These are phyloP conservation scores for Lagocephalus sceleratus DNA, from an alignment of 2,797 vertebrate genomes.

Conservation along the genomic window DNA sequence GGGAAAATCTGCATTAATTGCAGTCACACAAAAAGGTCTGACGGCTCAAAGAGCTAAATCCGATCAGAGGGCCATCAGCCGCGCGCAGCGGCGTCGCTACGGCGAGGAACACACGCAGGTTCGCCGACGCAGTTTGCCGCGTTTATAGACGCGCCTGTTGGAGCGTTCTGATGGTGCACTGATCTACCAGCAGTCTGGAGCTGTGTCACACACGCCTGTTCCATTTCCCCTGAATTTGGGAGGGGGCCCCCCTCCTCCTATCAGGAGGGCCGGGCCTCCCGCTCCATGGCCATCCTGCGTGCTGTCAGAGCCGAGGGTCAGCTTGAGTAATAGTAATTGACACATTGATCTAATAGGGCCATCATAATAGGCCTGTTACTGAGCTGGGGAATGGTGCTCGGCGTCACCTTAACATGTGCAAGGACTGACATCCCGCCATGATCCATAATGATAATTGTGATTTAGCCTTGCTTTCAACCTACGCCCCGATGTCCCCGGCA, in stretches of 20 bases:
- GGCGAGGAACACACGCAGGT: too few species aligned
- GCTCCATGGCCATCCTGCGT: slow-evolving; percentile 48
- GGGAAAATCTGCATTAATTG: too few species aligned
- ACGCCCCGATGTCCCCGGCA: slow-evolving; percentile 69
- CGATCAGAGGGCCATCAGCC: too few species aligned
- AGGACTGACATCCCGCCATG: slow-evolving; percentile 77
- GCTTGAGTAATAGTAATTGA: slow-evolving; percentile 77
- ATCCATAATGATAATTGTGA: slow-evolving; percentile 84
- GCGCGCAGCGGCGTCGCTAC: too few species aligned
- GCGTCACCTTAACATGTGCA: slow-evolving; percentile 82
- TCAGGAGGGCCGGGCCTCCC: slow-evolving; percentile 49
- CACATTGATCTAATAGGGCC: slow-evolving; percentile 77
- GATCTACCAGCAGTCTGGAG: too few species aligned
- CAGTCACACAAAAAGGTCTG: too few species aligned
- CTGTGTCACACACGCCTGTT: slow-evolving; percentile 11
- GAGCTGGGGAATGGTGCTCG: slow-evolving; percentile 73
- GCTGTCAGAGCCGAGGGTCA: slow-evolving; percentile 67
- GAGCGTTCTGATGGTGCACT: too few species aligned
- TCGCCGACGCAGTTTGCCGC: too few species aligned
- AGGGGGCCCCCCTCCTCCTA: slow-evolving; percentile 41
- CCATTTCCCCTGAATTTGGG: slow-evolving; percentile 35
- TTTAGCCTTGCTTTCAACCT: slow-evolving; percentile 82
- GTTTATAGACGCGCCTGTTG: too few species aligned
- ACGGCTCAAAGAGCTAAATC: too few species aligned
- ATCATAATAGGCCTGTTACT: slow-evolving; percentile 72